Evolutionary conservation across 2,797 vertebrate genomes (phyloP).

Genomic region (Gymnoscopelus microlampas): DNA sequence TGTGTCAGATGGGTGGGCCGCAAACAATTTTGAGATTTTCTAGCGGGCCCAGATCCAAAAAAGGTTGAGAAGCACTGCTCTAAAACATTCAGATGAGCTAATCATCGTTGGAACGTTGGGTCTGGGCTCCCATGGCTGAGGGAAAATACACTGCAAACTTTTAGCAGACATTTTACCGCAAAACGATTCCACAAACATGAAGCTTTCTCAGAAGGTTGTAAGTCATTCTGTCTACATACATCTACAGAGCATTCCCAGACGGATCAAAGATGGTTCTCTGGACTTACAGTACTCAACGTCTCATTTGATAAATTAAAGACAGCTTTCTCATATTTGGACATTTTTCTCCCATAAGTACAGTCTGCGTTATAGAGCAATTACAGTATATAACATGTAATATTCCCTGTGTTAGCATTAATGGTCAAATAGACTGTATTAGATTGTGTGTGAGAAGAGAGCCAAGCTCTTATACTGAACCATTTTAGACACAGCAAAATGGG

Average conservation of each 20-base stretch:
- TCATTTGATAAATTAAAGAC: conserved; percentile 44
- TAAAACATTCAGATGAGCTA: conserved; percentile 8
- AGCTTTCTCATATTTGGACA: conserved; percentile 28
- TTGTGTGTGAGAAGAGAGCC: conserved; percentile 6
- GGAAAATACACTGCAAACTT: conserved; percentile 18
- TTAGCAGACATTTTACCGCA: conserved; percentile 15
- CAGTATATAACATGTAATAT: conserved; percentile 68
- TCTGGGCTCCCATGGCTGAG: conserved; percentile 3
- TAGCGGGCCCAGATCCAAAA: too few relatives aligned
- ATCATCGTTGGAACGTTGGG: not conserved
- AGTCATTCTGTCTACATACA: not conserved
- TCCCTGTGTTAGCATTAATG: conserved; percentile 62
- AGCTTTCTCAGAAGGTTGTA: conserved; percentile 16
- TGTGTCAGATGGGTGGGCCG: too few relatives aligned
- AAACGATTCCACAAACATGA: not conserved
- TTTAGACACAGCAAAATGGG: conserved; percentile 12
- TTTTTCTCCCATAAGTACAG: conserved; percentile 12
- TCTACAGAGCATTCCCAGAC: conserved; percentile 17
- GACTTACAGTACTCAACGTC: conserved; percentile 19
- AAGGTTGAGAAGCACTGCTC: too few relatives aligned
- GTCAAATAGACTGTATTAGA: conserved; percentile 45
- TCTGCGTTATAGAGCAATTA: conserved; percentile 57
- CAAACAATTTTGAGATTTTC: too few relatives aligned
- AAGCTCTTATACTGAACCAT: conserved; percentile 4
- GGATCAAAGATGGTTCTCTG: conserved; percentile 27